Base-by-base conservation (phyloP, 30 jellyfish, hydroid and myxozoan genomes). In the Aurelia aurita region DNA sequence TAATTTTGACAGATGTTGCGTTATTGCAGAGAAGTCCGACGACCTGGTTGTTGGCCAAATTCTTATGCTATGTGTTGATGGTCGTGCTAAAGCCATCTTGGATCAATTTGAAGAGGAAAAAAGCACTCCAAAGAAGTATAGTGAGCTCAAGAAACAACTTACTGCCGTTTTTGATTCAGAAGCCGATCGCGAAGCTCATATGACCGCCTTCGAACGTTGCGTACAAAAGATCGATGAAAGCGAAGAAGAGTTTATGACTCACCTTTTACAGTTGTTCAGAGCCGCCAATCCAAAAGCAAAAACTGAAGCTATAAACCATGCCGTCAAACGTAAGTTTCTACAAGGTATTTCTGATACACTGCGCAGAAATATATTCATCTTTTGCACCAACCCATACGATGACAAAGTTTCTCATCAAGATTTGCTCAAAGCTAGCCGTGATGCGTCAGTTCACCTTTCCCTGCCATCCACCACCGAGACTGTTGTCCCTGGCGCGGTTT, bases 391-490 rank as follows among this genome's bases (percentile, higher is more conserved):
- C 10, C 81, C 81, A 69, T 69, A 31, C 16, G 64, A 69, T 69
- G 61, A 69, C 31, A 27, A 25, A 0, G 31, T 69, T 29, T 69
- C 67, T 19, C 61, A 69, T 45, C 67, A 69, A 45, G 39, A 7
- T 72, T 27, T 72, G 74, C 85, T 72, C 72, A 72, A 54, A n/a
- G 72, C 78, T 2, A 43, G 49, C 85, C 47, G 85, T 20, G 54
- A 27, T 54, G 72, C 85, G 53, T 72, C 85, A 22, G 85, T 72
- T 72, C 70, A 72, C 22, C 85, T 72, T 69, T 72, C 85, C 64
- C 16, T 62, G 47, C 74, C 74, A 62, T 62, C 74, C 43, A 25
- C 32, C 74, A 8, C 74, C 43, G 74, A 62, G 43, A 29, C 74
- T 22, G 74, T 29, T 16, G 47, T 25, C 16, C 74, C 74, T 62